Percentiles rank a stretch among this genome's conserved stretches.
Conservation (phyloP, 2,113 vertebrate species). For the Podilymbus podiceps region DNA sequence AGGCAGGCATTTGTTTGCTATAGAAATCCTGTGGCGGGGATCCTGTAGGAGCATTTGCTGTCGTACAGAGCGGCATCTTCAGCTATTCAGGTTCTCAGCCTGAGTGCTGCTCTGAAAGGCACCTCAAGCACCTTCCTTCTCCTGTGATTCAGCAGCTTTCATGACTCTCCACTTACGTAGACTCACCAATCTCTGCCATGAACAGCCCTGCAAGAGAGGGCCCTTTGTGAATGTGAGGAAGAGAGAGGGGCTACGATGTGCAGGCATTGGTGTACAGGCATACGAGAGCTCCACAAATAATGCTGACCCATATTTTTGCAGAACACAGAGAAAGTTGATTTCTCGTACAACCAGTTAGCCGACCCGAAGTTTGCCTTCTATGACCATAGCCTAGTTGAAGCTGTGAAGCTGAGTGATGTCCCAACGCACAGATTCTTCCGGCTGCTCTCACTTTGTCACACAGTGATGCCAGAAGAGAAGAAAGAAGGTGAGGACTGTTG, state of each 20-base stretch:
- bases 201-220: neutral
- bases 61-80: neutral
- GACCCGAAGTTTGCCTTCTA: constrained; percentile 90
- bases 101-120: neutral
- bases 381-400: constrained; percentile 84
- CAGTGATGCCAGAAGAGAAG: constrained; percentile 93
- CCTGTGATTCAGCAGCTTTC: neutral
- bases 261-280: neutral
- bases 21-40: neutral
- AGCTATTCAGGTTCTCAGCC: neutral
- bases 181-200: neutral
- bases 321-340: constrained; percentile 84
- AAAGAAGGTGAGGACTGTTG: constrained; percentile 78
- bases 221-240: neutral
- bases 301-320: constrained; percentile 44
- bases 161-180: neutral
- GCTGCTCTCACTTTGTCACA: constrained; percentile 91
- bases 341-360: constrained; percentile 86
- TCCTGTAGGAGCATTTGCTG: neutral
- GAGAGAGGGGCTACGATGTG: neutral
- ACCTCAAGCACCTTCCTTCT: neutral
- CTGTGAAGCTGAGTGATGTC: constrained; percentile 71
- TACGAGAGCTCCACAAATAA: neutral
- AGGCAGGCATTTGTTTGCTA: neutral
- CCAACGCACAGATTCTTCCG: constrained; percentile 85